These are phyloP conservation scores for Fukomys damarensis DNA, from an alignment of 2,113 vertebrate genomes.

Conservation along the genomic window DNA sequence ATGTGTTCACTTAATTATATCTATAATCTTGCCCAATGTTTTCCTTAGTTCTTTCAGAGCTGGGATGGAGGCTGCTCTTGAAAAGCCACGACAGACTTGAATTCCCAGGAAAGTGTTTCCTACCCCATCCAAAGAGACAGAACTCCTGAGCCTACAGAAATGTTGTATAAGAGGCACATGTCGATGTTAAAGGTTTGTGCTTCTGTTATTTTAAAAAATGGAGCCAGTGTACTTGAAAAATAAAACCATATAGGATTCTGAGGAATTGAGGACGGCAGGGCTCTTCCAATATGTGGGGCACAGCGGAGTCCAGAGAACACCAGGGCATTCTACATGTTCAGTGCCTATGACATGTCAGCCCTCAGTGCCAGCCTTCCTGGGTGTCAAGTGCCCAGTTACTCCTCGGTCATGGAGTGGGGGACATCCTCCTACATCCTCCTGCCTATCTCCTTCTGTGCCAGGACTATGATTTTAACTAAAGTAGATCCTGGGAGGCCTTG, in stretches of 20 bases:
- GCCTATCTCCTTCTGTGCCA: neutral
- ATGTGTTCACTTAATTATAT: neutral
- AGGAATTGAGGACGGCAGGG: neutral
- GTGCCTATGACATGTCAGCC: neutral
- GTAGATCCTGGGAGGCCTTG: neutral
- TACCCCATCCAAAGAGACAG: accelerated
- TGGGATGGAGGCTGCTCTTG: neutral
- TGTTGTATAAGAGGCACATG: neutral
- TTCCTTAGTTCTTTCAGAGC: neutral
- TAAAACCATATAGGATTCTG: neutral
- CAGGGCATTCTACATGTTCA: neutral
- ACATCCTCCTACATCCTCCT: accelerated
- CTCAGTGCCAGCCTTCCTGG: too few species aligned
- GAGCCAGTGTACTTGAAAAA: neutral
- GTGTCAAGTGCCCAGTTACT: accelerated
- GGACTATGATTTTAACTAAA: neutral
- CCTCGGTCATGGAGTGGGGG: accelerated
- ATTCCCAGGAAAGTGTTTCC: neutral
- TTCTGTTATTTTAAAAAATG: neutral
- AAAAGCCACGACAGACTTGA: neutral
- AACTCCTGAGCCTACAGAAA: neutral
- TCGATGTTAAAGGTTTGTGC: neutral
- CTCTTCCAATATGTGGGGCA: accelerated
- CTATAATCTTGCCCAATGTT: neutral
- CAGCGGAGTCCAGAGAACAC: accelerated